These are phyloP conservation scores for Sycophila sp. DNA, from an alignment of 1,140 invertebrate genomes.

Conservation along the genomic window DNA sequence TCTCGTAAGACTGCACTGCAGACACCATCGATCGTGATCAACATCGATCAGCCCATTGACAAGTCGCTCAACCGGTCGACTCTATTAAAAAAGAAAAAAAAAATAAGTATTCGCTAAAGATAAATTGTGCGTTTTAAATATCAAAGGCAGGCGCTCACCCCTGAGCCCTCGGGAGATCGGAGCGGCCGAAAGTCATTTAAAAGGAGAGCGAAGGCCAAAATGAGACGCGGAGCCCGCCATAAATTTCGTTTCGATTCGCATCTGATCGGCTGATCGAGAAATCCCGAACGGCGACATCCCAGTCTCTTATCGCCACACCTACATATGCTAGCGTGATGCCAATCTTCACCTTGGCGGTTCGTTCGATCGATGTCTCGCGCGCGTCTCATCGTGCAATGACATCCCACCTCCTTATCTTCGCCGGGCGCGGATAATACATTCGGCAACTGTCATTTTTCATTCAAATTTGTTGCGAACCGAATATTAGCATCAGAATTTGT, in stretches of 20 bases:
- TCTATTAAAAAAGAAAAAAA: slow-evolving; percentile 18
- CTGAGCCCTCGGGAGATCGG: neutral
- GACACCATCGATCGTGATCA: too few relatives aligned
- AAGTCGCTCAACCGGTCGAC: neutral
- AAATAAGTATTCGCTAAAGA: slow-evolving; percentile 13
- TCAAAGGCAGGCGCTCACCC: neutral
- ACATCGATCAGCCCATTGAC: slow-evolving; percentile 1
- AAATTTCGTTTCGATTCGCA: slow-evolving; percentile 14
- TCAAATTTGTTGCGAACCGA: too few relatives aligned
- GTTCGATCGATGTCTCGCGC: too few relatives aligned
- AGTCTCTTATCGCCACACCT: slow-evolving; percentile 2
- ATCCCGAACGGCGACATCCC: neutral
- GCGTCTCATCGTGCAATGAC: too few relatives aligned
- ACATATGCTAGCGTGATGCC: too few relatives aligned
- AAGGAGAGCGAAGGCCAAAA: slow-evolving; percentile 12
- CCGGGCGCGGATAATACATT: too few relatives aligned
- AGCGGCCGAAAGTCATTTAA: neutral
- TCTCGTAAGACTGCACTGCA: too few relatives aligned
- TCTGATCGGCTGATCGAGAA: neutral
- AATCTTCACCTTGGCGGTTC: too few relatives aligned
- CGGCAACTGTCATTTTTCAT: too few relatives aligned
- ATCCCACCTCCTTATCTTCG: too few relatives aligned
- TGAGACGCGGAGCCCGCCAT: neutral
- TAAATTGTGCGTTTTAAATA: slow-evolving; percentile 13
- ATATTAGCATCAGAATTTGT: too few relatives aligned